Conservation (phyloP, 2,797 vertebrate species). For the Poeciliopsis turneri region DNA sequence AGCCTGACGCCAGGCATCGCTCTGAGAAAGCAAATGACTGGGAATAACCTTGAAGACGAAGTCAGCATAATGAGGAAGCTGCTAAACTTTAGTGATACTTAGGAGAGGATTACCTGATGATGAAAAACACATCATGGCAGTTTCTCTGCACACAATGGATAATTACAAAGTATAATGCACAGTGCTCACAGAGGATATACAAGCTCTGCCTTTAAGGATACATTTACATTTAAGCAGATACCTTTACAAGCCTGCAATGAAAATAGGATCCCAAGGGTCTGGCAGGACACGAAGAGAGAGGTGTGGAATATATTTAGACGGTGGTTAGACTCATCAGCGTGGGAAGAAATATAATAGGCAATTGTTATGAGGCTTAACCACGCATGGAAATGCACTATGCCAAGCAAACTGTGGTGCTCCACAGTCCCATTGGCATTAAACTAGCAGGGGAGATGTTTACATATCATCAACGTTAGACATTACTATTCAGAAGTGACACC, state of each 20-base stretch:
- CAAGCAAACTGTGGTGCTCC: slow-evolving; percentile 36
- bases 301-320: slow-evolving; percentile 49
- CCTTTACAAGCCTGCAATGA: slow-evolving; percentile 11
- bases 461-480: background rate
- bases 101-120: slow-evolving; percentile 60
- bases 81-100: slow-evolving; percentile 53
- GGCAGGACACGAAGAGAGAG: slow-evolving; percentile 30
- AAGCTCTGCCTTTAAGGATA: slow-evolving; percentile 38
- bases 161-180: slow-evolving; percentile 45
- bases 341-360: slow-evolving; percentile 44
- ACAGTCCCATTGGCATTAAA: background rate
- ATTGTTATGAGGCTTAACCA: slow-evolving; percentile 49
- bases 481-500: background rate
- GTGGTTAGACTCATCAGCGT: slow-evolving; percentile 35
- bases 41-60: slow-evolving; percentile 65
- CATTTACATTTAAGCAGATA: slow-evolving; percentile 55
- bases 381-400: slow-evolving; percentile 38
- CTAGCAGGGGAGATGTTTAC: background rate
- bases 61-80: slow-evolving; percentile 59
- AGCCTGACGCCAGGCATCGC: slow-evolving; percentile 40
- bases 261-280: slow-evolving; percentile 41
- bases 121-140: slow-evolving; percentile 50
- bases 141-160: slow-evolving; percentile 32
- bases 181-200: slow-evolving; percentile 22
- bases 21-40: slow-evolving; percentile 46